These are phyloP conservation scores for Chloroceryle amazona DNA, from an alignment of 2,797 vertebrate genomes.

Conservation along the genomic window DNA sequence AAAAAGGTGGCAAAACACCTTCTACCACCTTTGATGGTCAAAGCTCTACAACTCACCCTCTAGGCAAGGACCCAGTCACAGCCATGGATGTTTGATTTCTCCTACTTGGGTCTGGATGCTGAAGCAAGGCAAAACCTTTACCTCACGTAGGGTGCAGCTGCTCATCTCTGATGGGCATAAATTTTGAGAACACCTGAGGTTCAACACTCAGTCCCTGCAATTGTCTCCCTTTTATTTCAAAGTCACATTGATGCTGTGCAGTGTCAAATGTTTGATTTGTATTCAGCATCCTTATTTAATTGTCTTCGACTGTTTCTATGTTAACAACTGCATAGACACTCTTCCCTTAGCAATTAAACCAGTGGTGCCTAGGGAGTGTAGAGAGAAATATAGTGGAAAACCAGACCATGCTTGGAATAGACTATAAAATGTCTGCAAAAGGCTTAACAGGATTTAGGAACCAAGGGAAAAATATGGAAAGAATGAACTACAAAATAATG, in stretches of 20 bases:
- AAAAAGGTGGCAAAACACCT: not conserved
- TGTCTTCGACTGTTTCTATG: not conserved
- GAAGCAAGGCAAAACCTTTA: not conserved
- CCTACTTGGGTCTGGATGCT: not conserved
- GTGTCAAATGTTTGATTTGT: not conserved
- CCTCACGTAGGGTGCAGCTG: accelerated
- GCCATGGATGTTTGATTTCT: not conserved
- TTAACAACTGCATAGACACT: not conserved
- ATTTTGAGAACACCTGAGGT: not conserved
- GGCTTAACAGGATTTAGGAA: not conserved
- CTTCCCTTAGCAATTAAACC: not conserved
- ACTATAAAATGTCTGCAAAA: not conserved
- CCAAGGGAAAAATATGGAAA: not conserved
- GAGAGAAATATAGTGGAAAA: not conserved
- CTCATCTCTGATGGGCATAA: not conserved
- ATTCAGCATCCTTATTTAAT: not conserved
- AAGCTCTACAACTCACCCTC: not conserved
- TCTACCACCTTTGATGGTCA: not conserved
- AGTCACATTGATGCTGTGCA: not conserved
- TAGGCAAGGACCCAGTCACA: not conserved
- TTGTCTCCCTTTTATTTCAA: not conserved
- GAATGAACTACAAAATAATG: not conserved
- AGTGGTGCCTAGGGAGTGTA: not conserved
- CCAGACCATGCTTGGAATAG: not conserved
- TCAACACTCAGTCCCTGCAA: not conserved